Evolutionary conservation across 2,113 vertebrate species (phyloP).

Genomic region (Caretta caretta): DNA sequence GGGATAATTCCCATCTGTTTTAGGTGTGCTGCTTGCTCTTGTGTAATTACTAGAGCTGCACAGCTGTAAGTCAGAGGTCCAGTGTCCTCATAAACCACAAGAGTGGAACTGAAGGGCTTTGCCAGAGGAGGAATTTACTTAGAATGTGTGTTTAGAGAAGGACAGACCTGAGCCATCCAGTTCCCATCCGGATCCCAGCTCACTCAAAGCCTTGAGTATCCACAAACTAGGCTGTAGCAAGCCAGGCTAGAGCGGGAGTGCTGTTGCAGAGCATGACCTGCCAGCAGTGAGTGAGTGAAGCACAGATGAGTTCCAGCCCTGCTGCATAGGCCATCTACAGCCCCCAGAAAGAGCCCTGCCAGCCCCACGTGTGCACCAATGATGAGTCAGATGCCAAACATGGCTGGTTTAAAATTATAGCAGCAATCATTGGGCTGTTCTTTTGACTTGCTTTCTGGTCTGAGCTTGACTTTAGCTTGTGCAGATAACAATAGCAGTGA

Average conservation of each 20-base stretch:
- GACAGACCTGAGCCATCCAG: not conserved
- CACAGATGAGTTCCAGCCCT: not conserved
- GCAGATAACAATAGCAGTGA: no score
- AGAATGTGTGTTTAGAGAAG: not conserved
- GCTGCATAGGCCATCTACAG: no score
- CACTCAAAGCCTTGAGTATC: not conserved
- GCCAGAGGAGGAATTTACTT: constrained; percentile 63
- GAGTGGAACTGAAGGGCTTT: not conserved
- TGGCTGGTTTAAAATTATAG: no score
- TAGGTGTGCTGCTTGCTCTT: constrained; percentile 28
- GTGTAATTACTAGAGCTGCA: not conserved
- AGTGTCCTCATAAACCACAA: not conserved
- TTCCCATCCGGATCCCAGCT: not conserved
- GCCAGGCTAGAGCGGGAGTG: not conserved
- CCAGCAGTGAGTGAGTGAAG: not conserved
- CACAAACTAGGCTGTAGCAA: not conserved
- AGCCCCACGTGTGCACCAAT: not conserved
- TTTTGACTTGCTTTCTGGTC: not conserved
- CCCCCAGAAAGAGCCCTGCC: not conserved
- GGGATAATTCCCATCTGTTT: constrained; percentile 47
- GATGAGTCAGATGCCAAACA: no score
- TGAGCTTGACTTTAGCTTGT: not conserved
- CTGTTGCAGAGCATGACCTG: not conserved
- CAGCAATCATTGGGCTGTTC: not conserved
- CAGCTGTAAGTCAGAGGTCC: constrained; percentile 61